A percentile compares a stretch with the other conserved stretches of the same genome.
These are phyloP conservation scores for Hephaestus fuliginosus DNA, from an alignment of 2,797 vertebrate genomes.

Conservation along the genomic window DNA sequence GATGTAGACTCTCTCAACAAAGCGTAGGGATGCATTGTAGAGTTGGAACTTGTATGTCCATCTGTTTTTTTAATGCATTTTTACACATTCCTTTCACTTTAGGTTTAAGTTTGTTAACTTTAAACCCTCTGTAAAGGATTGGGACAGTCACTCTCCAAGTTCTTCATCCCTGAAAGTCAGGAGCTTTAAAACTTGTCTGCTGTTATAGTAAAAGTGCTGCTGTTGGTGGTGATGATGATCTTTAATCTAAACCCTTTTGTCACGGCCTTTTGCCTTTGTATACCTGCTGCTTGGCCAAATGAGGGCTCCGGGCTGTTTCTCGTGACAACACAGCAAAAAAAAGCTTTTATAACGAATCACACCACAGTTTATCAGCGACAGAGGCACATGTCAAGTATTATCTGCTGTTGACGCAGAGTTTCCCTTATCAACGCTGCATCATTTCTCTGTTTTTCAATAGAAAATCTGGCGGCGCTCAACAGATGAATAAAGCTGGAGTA, in stretches of 20 bases:
- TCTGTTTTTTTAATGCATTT: too few species aligned
- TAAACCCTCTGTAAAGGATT: too few species aligned
- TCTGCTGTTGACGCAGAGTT: constrained; percentile 4
- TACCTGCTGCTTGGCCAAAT: not conserved
- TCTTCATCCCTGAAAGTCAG: too few species aligned
- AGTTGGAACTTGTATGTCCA: too few species aligned
- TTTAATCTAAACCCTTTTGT: not conserved
- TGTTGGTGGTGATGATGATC: not conserved
- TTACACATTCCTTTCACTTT: too few species aligned
- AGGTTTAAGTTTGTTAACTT: too few species aligned
- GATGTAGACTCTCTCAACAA: too few species aligned
- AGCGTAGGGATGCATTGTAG: too few species aligned
- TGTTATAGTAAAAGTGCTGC: not conserved
- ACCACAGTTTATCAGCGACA: not conserved
- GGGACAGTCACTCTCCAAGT: too few species aligned
- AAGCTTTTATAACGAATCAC: not conserved
- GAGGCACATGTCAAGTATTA: not conserved
- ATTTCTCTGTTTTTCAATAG: not conserved
- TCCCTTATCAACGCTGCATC: constrained; percentile 12
- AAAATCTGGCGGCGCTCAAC: not conserved
- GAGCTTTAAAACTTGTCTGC: not conserved
- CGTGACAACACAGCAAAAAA: not conserved
- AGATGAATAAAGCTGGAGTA: constrained; percentile 13
- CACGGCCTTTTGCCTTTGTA: not conserved
- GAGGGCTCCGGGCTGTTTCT: not conserved